Conservation (phyloP, 2,888 invertebrate genomes). For the Tromatobia lineatoria region DNA sequence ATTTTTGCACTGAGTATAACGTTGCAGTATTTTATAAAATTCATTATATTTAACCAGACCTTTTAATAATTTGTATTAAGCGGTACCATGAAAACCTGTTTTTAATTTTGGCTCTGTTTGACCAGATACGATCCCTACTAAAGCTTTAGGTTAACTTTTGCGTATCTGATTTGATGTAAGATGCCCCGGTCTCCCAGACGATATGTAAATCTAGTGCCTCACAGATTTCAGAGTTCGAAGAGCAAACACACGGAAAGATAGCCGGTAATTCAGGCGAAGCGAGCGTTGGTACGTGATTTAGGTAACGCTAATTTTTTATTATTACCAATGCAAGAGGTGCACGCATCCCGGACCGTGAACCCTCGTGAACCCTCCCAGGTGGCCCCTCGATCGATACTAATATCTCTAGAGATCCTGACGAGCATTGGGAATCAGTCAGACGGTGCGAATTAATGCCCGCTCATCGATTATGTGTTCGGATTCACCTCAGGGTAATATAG, state of each 20-base stretch:
- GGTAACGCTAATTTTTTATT: conserved; percentile 73
- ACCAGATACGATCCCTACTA: too few relatives aligned
- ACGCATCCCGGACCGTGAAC: conserved; percentile 74
- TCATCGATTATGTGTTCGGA: conserved; percentile 82
- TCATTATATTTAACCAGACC: too few relatives aligned
- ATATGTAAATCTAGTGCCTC: not conserved
- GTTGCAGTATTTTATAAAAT: too few relatives aligned
- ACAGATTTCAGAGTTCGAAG: conserved; percentile 39
- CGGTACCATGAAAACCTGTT: too few relatives aligned
- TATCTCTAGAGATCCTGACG: conserved; percentile 72
- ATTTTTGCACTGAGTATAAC: too few relatives aligned
- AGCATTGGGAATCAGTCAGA: conserved; percentile 78
- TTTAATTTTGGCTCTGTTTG: too few relatives aligned
- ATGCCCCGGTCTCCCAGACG: not conserved
- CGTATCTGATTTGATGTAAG: not conserved
- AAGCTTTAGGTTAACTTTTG: too few relatives aligned
- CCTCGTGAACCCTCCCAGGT: conserved; percentile 75
- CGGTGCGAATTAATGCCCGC: conserved; percentile 83
- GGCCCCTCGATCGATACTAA: conserved; percentile 64
- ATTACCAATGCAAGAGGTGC: conserved; percentile 38
- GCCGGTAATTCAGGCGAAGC: conserved; percentile 66
- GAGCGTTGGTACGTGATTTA: conserved; percentile 79
- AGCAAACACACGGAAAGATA: conserved; percentile 65
- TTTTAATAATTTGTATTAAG: too few relatives aligned
- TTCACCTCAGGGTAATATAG: conserved; percentile 57